A percentile compares a stretch with the other conserved stretches of the same genome.
These are phyloP conservation scores for Aricia agestis DNA, from an alignment of 1,140 invertebrate genomes.

Conservation along the genomic window DNA sequence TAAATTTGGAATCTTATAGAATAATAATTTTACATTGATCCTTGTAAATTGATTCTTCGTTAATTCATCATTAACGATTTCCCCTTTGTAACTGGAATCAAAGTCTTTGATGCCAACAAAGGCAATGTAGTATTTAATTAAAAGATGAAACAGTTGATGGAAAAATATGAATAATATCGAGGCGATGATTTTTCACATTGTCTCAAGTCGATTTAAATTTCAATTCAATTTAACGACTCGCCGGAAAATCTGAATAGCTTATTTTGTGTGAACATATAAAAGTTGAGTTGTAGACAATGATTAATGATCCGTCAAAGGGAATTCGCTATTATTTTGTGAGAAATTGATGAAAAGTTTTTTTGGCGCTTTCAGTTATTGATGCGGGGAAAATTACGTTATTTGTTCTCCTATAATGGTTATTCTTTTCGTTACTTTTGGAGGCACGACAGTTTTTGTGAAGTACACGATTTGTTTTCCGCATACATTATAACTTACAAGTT, in stretches of 20 bases:
- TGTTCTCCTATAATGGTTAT: constrained; percentile 17
- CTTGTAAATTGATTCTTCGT: not conserved
- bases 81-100: not conserved
- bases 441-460: constrained; percentile 3
- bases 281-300: constrained; percentile 41
- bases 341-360: constrained; percentile 25
- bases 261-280: constrained; percentile 41
- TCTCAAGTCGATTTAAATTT: constrained; percentile 15
- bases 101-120: not conserved
- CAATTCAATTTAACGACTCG: constrained; percentile 32
- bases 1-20: not conserved
- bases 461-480: not conserved
- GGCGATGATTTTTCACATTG: constrained; percentile 9
- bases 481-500: too few relatives aligned
- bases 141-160: not conserved
- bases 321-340: constrained; percentile 36
- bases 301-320: constrained; percentile 38
- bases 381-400: constrained; percentile 16
- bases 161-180: constrained; percentile 13
- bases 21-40: not conserved
- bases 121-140: not conserved
- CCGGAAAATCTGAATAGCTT: constrained; percentile 33
- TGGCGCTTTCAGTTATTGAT: constrained; percentile 18
- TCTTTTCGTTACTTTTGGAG: constrained; percentile 2
- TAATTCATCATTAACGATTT: not conserved